Percentiles rank a stretch among this genome's conserved stretches.
Conservation (phyloP, 2,797 vertebrate species). For the Furcifer pardalis region DNA sequence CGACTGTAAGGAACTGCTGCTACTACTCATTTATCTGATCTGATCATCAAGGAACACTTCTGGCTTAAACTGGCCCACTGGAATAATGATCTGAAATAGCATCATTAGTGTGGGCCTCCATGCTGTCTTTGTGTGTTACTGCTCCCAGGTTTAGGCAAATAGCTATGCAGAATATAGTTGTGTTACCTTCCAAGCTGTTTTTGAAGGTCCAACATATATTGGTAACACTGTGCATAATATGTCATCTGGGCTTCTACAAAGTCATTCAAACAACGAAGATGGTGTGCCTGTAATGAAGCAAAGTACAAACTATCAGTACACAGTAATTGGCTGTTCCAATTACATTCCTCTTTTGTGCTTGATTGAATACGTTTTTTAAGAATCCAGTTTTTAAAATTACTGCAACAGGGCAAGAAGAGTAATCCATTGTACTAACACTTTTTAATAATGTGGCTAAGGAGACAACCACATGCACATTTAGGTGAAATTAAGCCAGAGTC, state of each 20-base stretch:
- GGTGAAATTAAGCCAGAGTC: not conserved
- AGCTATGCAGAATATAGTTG: conserved; percentile 5
- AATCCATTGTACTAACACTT: not conserved
- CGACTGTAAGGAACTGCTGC: not conserved
- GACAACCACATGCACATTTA: not conserved
- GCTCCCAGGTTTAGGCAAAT: not conserved
- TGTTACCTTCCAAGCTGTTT: conserved; percentile 96
- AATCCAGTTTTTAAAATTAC: not conserved
- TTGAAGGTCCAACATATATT: conserved; percentile 98
- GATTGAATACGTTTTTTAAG: not conserved
- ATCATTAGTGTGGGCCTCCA: not conserved
- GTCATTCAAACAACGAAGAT: conserved; percentile 95
- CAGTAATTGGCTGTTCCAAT: not conserved
- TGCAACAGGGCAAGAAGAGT: not conserved
- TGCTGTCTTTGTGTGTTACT: not conserved
- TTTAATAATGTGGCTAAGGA: not conserved
- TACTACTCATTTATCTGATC: not conserved
- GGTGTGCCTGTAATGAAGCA: conserved; percentile 85
- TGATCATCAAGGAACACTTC: not conserved
- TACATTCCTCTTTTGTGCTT: not conserved
- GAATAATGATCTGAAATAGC: not conserved
- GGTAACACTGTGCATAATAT: conserved; percentile 97
- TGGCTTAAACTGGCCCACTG: not conserved
- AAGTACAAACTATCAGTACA: conserved; percentile 23
- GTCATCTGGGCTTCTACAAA: conserved; percentile 98